Evolutionary conservation across 1,140 invertebrate species (phyloP).

Genomic region (Hylaeus anthracinus): DNA sequence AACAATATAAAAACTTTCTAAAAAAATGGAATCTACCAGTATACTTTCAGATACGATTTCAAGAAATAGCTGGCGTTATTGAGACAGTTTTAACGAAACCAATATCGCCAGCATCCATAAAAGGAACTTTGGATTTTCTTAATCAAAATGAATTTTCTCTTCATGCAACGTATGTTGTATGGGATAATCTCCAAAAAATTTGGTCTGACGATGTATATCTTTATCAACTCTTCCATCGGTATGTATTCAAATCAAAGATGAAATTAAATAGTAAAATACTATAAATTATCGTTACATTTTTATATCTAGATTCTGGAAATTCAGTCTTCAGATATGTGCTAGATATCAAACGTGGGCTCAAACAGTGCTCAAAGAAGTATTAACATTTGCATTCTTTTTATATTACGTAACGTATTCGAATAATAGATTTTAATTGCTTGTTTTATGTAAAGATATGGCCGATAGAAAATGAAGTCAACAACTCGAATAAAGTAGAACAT

Average conservation of each 20-base stretch:
- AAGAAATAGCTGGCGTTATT: constrained; percentile 90
- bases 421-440: constrained; percentile 32
- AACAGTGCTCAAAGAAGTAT: constrained; percentile 75
- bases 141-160: constrained; percentile 78
- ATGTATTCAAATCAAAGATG: constrained; percentile 32
- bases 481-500: constrained; percentile 59
- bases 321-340: constrained; percentile 90
- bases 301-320: constrained; percentile 90
- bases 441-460: constrained; percentile 64
- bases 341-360: constrained; percentile 88
- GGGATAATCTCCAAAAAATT: constrained; percentile 84
- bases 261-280: not conserved
- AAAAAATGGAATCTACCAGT: constrained; percentile 96
- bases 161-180: constrained; percentile 80
- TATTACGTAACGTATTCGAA: constrained; percentile 62
- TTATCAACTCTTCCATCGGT: constrained; percentile 85
- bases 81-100: constrained; percentile 83
- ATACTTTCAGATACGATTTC: constrained; percentile 96
- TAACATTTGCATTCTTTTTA: constrained; percentile 10
- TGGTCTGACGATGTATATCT: constrained; percentile 90
- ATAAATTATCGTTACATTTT: not conserved
- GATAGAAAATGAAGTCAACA: constrained; percentile 64
- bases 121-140: constrained; percentile 69
- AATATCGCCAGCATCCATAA: constrained; percentile 69
- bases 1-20: constrained; percentile 88